phyloP scores from a whole-genome alignment of 2,113 vertebrate genomes.

The Pantherophis guttatus region DNA sequence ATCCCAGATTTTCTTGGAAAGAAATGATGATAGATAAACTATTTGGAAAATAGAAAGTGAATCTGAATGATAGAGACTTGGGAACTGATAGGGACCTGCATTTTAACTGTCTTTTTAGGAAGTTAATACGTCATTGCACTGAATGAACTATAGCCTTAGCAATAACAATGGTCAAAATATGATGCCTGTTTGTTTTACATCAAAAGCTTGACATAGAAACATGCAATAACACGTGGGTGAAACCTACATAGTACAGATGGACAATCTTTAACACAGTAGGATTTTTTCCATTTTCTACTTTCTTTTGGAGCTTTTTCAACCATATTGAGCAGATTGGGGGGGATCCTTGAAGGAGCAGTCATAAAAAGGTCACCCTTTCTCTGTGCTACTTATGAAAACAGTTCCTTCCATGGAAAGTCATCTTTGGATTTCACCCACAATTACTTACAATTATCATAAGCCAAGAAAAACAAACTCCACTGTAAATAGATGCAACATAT shows the following conservation, averaged over 20 bases:
- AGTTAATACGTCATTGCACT: not conserved
- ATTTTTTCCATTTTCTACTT: not conserved
- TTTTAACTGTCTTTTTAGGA: not conserved
- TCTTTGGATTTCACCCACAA: not conserved
- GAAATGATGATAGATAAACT: not conserved
- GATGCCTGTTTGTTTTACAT: not conserved
- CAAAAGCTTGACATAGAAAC: not conserved
- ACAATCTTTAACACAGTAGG: not conserved
- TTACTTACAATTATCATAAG: not conserved
- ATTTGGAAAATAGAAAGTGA: not conserved
- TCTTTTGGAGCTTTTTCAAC: not conserved
- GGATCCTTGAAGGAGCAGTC: not conserved
- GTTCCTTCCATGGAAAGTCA: not conserved
- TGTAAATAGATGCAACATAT: not conserved
- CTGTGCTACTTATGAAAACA: not conserved
- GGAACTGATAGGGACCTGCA: not conserved
- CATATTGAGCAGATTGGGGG: not conserved
- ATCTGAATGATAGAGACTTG: not conserved
- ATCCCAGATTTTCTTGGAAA: not conserved
- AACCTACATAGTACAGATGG: not conserved
- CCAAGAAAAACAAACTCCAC: not conserved
- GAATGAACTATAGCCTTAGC: not conserved
- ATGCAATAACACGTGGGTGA: not conserved
- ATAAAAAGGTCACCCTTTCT: not conserved
- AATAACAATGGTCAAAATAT: not conserved